phyloP scores from a whole-genome alignment of 1,140 invertebrate species.

The Trypoxylus dichotomus region DNA sequence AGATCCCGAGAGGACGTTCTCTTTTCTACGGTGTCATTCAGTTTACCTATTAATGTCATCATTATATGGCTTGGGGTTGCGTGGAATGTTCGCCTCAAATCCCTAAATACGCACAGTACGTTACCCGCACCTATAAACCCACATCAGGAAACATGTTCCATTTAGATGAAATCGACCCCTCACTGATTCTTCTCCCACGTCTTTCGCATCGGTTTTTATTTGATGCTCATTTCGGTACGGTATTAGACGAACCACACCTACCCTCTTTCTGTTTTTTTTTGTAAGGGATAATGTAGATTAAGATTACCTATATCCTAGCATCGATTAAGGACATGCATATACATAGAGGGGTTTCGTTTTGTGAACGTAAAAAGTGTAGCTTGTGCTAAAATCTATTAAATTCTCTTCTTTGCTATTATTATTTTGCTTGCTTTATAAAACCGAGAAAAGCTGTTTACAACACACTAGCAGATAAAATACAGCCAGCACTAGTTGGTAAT shows the following conservation, averaged over 20 bases:
- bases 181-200: not conserved
- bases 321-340: too few relatives aligned
- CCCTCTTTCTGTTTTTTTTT: too few relatives aligned
- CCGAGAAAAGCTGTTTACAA: too few relatives aligned
- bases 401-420: too few relatives aligned
- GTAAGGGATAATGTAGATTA: too few relatives aligned
- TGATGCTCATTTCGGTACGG: not conserved
- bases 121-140: conserved; percentile 12
- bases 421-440: too few relatives aligned
- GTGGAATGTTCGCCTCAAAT: conserved; percentile 9
- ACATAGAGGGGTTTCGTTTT: too few relatives aligned
- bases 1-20: not conserved
- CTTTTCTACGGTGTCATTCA: conserved; percentile 16
- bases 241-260: not conserved
- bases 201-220: not conserved
- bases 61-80: not conserved
- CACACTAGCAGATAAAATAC: too few relatives aligned
- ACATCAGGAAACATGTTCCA: not conserved
- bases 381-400: too few relatives aligned
- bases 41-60: conserved; percentile 24
- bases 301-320: too few relatives aligned
- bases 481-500: too few relatives aligned
- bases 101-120: conserved; percentile 5
- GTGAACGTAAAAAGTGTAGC: too few relatives aligned
- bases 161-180: not conserved